Base-by-base conservation (phyloP, 1,140 invertebrate genomes). In the Lerema accius region DNA sequence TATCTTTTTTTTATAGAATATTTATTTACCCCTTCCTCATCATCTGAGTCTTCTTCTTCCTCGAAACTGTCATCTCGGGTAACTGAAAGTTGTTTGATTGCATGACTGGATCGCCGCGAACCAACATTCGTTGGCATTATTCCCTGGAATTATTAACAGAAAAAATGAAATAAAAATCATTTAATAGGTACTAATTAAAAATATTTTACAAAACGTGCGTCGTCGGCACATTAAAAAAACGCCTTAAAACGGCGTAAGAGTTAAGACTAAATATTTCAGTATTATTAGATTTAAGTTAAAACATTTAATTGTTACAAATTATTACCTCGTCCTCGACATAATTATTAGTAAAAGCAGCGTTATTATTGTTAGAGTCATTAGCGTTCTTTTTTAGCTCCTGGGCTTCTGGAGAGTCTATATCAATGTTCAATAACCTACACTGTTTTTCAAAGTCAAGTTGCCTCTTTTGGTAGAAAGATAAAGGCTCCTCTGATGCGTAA, bases 31-130 rank as follows among this genome's bases (percentile, higher is more conserved):
- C 35, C 35, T 37, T 85, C 87, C 63, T 91, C 89, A 45, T 77
- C 80, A 51, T 87, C 86, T 14, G 88, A 90, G 71, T 91, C 90
- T 61, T 92, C 92, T 67, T 93, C 91, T 76, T 93, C 92, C 67
- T 90, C 90, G 63, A 91, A 91, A 37, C 88, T 90, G 11, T 86
- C 82, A 51, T 91, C 89, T 67, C 86, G 90, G 37, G 91, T 90
- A 37, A 91, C 82, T 4, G 86, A 90, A 9, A 86, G 76, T 65
- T 91, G 91, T 49, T 79, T 91, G 69, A 91, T 86, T 28, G 86
- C 90, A 56, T 91, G 91, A 67, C 86, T 93, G 64, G 84, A 92
- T 76, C 80, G 84, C 58, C 84, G 90, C 60, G 80, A 92, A 42
- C 75, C 92, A 82, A 80, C 88, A 63, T 68, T 92, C 75, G 69